Evolutionary conservation across 2,888 invertebrate genomes (phyloP).

Genomic region (Tetranychus piercei): DNA sequence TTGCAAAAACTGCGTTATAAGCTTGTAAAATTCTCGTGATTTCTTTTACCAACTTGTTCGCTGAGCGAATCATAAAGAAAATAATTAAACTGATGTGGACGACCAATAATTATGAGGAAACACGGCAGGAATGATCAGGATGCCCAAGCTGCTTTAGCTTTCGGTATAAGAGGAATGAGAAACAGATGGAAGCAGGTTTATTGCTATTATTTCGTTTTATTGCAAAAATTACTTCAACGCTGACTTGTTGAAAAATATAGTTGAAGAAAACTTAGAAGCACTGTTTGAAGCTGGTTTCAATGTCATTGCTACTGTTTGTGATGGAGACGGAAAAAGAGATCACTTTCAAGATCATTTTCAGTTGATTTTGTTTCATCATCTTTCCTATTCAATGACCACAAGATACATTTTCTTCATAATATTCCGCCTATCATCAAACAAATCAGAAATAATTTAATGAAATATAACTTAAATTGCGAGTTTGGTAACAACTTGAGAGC

Average conservation of each 20-base stretch:
- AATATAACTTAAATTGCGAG: neutral
- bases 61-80: no score
- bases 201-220: neutral
- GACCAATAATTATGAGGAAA: neutral
- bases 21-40: no score
- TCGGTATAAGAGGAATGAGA: neutral
- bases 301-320: neutral
- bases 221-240: neutral
- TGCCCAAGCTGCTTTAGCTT: neutral
- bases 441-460: neutral
- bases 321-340: neutral
- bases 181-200: neutral
- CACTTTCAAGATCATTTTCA: neutral
- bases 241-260: neutral
- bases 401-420: neutral
- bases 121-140: neutral
- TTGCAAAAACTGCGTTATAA: no score
- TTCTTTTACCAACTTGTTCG: no score
- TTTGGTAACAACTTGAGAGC: neutral
- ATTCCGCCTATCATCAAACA: neutral
- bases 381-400: neutral
- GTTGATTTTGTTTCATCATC: accelerated
- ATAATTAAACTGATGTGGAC: no score
- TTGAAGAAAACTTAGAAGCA: neutral
- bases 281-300: neutral